These are phyloP conservation scores for Sinocyclocheilus anshuiensis DNA, from an alignment of 2,113 vertebrate genomes.

Conservation along the genomic window DNA sequence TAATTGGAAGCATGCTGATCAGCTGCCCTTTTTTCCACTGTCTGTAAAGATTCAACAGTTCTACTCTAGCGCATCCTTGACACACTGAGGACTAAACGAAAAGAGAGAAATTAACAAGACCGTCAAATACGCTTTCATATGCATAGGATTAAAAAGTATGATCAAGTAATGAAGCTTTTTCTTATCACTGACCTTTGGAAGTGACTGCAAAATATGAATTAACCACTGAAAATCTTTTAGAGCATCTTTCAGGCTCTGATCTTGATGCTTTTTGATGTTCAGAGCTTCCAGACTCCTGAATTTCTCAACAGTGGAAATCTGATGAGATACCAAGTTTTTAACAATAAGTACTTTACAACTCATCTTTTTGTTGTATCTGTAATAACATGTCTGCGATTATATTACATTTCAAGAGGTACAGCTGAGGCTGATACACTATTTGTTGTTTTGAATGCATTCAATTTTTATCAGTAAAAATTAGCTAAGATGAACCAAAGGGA, in stretches of 20 bases:
- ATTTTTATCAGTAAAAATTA: too few relatives aligned
- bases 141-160: not conserved
- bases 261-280: not conserved
- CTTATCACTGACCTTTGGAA: slow-evolving; percentile 21
- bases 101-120: not conserved
- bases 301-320: not conserved
- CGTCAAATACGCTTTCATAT: not conserved
- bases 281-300: slow-evolving; percentile 1
- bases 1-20: slow-evolving; percentile 49
- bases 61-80: not conserved
- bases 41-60: slow-evolving; percentile 27
- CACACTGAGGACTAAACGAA: slow-evolving; percentile 17
- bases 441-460: too few relatives aligned
- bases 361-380: too few relatives aligned
- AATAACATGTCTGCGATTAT: not conserved
- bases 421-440: too few relatives aligned
- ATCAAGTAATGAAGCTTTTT: not conserved
- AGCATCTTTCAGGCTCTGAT: not conserved
- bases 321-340: not conserved
- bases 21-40: slow-evolving; percentile 46
- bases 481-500: too few relatives aligned
- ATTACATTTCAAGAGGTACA: not conserved
- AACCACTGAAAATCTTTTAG: slow-evolving; percentile 4
- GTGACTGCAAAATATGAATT: not conserved
- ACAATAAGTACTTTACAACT: not conserved